phyloP scores from a whole-genome alignment of 2,888 invertebrate species.

The Aricia artaxerxes region DNA sequence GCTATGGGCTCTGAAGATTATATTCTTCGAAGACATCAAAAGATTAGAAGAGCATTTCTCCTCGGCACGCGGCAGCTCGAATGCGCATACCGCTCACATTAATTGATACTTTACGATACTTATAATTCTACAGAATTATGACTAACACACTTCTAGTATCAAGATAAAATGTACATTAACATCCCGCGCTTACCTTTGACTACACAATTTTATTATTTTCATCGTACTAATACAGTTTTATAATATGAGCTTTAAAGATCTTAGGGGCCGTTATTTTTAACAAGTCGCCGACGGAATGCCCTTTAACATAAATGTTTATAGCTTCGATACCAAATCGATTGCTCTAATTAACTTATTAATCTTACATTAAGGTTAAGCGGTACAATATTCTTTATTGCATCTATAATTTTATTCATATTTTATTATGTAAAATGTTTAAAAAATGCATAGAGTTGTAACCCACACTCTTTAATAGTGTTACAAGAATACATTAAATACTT shows the following conservation, averaged over 20 bases:
- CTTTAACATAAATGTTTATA: slow-evolving; percentile 30
- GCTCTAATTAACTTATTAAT: slow-evolving; percentile 26
- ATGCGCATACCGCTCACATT: not conserved
- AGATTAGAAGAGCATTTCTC: not conserved
- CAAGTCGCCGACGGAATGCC: slow-evolving; percentile 27
- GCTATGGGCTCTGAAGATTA: not conserved
- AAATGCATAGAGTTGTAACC: not conserved
- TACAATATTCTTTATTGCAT: not conserved
- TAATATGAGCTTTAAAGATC: slow-evolving; percentile 20
- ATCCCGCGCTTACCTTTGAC: slow-evolving; percentile 10
- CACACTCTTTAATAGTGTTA: not conserved
- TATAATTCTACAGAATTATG: slow-evolving; percentile 5
- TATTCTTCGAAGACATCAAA: not conserved
- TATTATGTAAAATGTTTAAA: not conserved
- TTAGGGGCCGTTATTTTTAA: slow-evolving; percentile 24
- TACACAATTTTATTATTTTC: slow-evolving; percentile 24
- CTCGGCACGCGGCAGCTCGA: not conserved
- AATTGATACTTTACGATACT: slow-evolving; percentile 4
- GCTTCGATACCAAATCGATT: slow-evolving; percentile 28
- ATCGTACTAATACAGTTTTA: slow-evolving; percentile 12
- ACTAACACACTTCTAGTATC: slow-evolving; percentile 30
- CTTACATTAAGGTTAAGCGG: slow-evolving; percentile 3
- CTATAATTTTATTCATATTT: slow-evolving; percentile 3
- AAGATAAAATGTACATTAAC: slow-evolving; percentile 24
- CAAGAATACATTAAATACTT: not conserved